Evolutionary conservation across 2,888 invertebrate genomes (phyloP).

Genomic region (Hofmannophila pseudospretella): DNA sequence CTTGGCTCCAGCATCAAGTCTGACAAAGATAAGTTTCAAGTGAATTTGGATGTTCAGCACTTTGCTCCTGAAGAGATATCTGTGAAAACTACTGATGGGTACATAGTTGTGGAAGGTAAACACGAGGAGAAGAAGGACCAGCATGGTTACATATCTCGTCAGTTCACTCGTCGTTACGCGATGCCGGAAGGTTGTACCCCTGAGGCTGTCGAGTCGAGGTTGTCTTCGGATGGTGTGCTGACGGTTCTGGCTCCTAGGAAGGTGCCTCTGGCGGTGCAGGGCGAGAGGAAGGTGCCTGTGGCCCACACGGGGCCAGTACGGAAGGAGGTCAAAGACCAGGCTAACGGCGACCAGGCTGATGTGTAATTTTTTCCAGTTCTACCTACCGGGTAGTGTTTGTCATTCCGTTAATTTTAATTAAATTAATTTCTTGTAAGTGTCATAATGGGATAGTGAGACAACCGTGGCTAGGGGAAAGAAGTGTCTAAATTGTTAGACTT

Average conservation of each 20-base stretch:
- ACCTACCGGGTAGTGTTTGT: neutral
- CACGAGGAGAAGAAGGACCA: conserved; percentile 88
- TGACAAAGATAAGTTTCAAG: conserved; percentile 79
- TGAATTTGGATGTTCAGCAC: conserved; percentile 86
- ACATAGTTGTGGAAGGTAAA: conserved; percentile 85
- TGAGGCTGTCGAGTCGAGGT: conserved; percentile 82
- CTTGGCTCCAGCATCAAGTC: conserved; percentile 69
- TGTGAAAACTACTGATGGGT: conserved; percentile 84
- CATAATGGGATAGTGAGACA: too few relatives aligned
- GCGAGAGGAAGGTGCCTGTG: conserved; percentile 20
- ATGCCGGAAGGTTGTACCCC: conserved; percentile 84
- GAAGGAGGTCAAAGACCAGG: conserved; percentile 11
- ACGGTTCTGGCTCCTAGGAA: conserved; percentile 81
- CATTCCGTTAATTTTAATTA: conserved; percentile 1
- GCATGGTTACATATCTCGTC: conserved; percentile 84
- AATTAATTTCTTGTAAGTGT: too few relatives aligned
- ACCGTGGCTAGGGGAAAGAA: too few relatives aligned
- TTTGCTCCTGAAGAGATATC: conserved; percentile 86
- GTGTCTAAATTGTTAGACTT: too few relatives aligned
- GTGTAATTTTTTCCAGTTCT: neutral
- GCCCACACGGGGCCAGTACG: conserved; percentile 21
- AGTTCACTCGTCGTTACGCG: conserved; percentile 82
- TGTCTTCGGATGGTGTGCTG: conserved; percentile 88
- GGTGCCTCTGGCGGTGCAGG: conserved; percentile 32
- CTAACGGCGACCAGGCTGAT: conserved; percentile 1